phyloP scores from a whole-genome alignment of 1,140 invertebrate species.

The Chlorops oryzae region DNA sequence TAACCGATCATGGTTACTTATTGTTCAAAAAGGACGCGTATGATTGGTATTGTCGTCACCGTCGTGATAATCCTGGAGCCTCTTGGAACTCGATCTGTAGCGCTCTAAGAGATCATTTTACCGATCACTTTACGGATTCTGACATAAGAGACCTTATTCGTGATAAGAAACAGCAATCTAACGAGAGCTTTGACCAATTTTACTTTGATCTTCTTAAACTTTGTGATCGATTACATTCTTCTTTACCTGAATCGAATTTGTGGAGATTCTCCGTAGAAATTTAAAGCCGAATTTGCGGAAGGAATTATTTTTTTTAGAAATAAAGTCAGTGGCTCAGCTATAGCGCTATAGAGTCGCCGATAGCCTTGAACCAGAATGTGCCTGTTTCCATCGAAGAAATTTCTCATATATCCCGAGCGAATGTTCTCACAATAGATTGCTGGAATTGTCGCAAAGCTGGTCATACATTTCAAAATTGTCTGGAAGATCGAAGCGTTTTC shows the following conservation, averaged over 20 bases:
- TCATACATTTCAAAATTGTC: conserved; percentile 13
- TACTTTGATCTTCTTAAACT: background rate
- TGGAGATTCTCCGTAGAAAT: conserved; percentile 4
- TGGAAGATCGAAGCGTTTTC: conserved; percentile 7
- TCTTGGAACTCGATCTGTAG: background rate
- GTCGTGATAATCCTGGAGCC: background rate
- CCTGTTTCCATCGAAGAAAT: too few relatives aligned
- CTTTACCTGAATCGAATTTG: background rate
- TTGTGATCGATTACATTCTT: background rate
- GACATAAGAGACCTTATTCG: conserved; percentile 2
- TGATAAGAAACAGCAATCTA: background rate
- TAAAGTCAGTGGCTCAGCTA: too few relatives aligned
- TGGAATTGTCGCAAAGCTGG: conserved; percentile 13
- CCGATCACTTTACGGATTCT: background rate
- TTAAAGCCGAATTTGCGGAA: background rate
- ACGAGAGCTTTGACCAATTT: conserved; percentile 4
- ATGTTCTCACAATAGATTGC: too few relatives aligned
- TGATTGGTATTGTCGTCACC: conserved; percentile 4
- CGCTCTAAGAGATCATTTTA: background rate
- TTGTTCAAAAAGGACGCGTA: background rate
- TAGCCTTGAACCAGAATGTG: too few relatives aligned
- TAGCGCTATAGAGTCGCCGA: too few relatives aligned
- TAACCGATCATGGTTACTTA: background rate
- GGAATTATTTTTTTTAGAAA: conserved; percentile 1
- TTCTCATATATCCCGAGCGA: too few relatives aligned